phyloP scores from a whole-genome alignment of 2,888 invertebrate species.

The Gastrophysa polygoni region DNA sequence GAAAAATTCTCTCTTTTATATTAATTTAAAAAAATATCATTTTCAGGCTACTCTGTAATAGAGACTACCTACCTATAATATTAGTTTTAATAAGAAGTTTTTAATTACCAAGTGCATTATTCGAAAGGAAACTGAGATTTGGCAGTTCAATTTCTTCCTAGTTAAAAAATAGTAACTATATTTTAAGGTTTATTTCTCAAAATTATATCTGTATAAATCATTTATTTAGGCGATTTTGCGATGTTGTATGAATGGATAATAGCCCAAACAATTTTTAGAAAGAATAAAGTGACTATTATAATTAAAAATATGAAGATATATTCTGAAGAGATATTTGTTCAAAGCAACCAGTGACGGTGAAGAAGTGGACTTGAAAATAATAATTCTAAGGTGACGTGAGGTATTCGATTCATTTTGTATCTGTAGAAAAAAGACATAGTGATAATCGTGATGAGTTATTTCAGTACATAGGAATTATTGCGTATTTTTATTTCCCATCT shows the following conservation, averaged over 20 bases:
- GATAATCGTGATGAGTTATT: constrained; percentile 58
- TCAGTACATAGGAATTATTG: constrained; percentile 47
- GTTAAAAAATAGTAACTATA: constrained; percentile 39
- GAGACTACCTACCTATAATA: constrained; percentile 49
- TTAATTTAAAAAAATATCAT: not conserved
- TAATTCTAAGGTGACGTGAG: constrained; percentile 56
- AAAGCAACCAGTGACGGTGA: constrained; percentile 47
- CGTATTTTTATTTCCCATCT: constrained; percentile 36
- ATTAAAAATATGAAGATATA: constrained; percentile 48
- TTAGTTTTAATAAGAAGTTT: constrained; percentile 52
- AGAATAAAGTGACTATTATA: constrained; percentile 48
- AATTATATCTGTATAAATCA: constrained; percentile 39
- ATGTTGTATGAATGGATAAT: constrained; percentile 49
- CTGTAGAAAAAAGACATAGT: constrained; percentile 53
- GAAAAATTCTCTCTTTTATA: constrained; percentile 1
- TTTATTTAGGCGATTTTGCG: constrained; percentile 53
- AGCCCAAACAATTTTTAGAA: constrained; percentile 54
- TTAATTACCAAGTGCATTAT: constrained; percentile 55
- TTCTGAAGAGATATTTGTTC: constrained; percentile 50
- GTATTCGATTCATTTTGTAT: constrained; percentile 52
- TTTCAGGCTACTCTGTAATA: constrained; percentile 28
- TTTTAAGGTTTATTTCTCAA: constrained; percentile 39
- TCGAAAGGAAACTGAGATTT: constrained; percentile 43
- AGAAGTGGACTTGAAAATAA: constrained; percentile 50
- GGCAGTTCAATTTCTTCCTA: constrained; percentile 48